Evolutionary conservation across 2,888 invertebrate species (phyloP).

Genomic region (Callyntrura sp.): DNA sequence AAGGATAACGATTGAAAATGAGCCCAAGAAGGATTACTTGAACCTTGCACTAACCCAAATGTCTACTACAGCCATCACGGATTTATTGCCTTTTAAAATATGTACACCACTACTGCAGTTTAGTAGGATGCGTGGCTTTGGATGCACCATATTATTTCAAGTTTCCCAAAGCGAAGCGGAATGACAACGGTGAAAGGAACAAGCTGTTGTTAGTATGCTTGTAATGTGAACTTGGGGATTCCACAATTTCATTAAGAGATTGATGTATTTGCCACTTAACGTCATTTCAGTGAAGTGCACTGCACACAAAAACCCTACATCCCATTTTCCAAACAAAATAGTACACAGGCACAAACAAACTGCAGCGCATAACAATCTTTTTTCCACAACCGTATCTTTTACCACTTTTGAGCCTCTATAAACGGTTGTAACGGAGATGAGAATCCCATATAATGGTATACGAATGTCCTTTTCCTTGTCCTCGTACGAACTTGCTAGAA

Average conservation of each 20-base stretch:
- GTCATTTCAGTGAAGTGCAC: constrained; percentile 80
- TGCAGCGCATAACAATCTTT: not conserved
- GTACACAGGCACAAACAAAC: not conserved
- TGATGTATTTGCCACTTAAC: constrained; percentile 81
- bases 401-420: too few species aligned
- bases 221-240: constrained; percentile 71
- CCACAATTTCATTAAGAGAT: constrained; percentile 81
- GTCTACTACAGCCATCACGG: too few species aligned
- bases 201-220: constrained; percentile 67
- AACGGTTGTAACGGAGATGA: too few species aligned
- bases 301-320: constrained; percentile 34
- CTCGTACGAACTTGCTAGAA: too few species aligned
- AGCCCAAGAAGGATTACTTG: constrained; percentile 26
- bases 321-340: constrained; percentile 24
- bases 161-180: too few species aligned
- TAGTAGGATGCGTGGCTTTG: too few species aligned
- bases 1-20: constrained; percentile 4
- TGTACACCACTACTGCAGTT: too few species aligned
- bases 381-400: not conserved
- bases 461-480: too few species aligned
- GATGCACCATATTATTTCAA: too few species aligned
- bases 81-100: too few species aligned
- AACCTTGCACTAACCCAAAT: not conserved
- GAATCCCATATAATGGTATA: too few species aligned
- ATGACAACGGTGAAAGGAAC: constrained; percentile 64